Percentiles rank a stretch among this genome's conserved stretches.
These are phyloP conservation scores for Cyanocitta stelleri DNA, from an alignment of 2,113 vertebrate species.

Conservation along the genomic window DNA sequence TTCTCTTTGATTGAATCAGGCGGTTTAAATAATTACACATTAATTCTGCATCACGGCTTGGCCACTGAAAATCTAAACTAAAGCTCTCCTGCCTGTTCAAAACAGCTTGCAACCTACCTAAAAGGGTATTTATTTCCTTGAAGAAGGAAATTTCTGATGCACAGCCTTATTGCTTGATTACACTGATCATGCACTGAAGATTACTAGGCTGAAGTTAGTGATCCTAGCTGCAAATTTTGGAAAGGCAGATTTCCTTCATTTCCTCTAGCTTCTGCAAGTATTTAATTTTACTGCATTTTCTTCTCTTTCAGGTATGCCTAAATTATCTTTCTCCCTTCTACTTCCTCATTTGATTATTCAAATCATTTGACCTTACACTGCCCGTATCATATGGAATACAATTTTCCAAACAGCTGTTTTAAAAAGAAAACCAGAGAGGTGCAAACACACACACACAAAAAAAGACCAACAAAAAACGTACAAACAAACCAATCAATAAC, in stretches of 20 bases:
- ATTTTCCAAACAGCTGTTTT: background rate
- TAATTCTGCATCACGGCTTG: background rate
- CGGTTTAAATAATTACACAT: background rate
- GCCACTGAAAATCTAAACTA: background rate
- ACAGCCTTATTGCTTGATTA: background rate
- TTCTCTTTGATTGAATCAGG: background rate
- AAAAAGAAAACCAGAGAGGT: background rate
- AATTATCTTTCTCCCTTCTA: background rate
- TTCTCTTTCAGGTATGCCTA: background rate
- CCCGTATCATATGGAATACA: background rate
- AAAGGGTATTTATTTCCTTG: background rate
- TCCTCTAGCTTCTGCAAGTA: slow-evolving; percentile 1
- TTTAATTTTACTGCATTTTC: background rate
- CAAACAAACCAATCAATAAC: background rate
- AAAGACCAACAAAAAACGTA: background rate
- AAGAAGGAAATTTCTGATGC: background rate
- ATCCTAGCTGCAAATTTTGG: background rate
- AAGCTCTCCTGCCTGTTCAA: background rate
- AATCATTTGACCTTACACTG: background rate
- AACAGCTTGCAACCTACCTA: background rate
- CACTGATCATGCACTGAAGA: background rate
- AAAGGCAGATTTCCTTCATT: background rate
- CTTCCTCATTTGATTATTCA: background rate
- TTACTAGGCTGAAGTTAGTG: background rate
- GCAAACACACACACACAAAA: background rate